A percentile compares a stretch with the other conserved stretches of the same genome.
Conservation (phyloP, 2,113 vertebrate genomes). For the Onychorhynchus coronatus region DNA sequence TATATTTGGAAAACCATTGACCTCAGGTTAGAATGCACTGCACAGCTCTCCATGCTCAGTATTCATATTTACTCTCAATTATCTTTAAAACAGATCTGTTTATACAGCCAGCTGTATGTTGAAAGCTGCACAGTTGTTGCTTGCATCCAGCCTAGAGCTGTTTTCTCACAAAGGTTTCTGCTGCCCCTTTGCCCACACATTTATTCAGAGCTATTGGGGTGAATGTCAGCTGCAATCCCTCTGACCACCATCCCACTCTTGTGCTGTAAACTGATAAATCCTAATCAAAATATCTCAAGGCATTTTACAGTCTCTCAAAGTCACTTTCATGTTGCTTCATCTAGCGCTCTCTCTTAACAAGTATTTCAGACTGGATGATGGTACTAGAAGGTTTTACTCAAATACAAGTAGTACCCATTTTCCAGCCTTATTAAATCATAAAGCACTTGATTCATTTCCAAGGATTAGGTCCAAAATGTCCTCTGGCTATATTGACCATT, state of each 20-base stretch:
- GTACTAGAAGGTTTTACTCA: slow-evolving; percentile 29
- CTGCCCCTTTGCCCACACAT: background rate
- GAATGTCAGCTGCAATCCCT: background rate
- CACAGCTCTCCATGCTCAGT: background rate
- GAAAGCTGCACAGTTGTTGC: background rate
- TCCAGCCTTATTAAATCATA: slow-evolving; percentile 57
- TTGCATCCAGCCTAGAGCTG: background rate
- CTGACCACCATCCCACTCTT: background rate
- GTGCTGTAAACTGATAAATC: slow-evolving; percentile 1
- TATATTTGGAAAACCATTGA: slow-evolving; percentile 41
- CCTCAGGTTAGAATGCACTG: background rate
- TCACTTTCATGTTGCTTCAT: slow-evolving; percentile 30
- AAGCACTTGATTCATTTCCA: slow-evolving; percentile 48
- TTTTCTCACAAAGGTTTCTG: background rate
- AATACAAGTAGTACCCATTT: slow-evolving; percentile 17
- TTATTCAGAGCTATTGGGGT: background rate
- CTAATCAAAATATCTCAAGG: slow-evolving; percentile 35
- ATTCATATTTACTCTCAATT: background rate
- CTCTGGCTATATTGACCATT: slow-evolving; percentile 57
- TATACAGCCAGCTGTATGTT: background rate
- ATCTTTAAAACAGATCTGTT: background rate
- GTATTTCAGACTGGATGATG: slow-evolving; percentile 47
- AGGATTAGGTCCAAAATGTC: slow-evolving; percentile 41
- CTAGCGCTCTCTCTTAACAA: slow-evolving; percentile 49
- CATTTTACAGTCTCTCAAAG: slow-evolving; percentile 29